phyloP scores from a whole-genome alignment of 2,888 invertebrate genomes.

The Acholoe squamosa region DNA sequence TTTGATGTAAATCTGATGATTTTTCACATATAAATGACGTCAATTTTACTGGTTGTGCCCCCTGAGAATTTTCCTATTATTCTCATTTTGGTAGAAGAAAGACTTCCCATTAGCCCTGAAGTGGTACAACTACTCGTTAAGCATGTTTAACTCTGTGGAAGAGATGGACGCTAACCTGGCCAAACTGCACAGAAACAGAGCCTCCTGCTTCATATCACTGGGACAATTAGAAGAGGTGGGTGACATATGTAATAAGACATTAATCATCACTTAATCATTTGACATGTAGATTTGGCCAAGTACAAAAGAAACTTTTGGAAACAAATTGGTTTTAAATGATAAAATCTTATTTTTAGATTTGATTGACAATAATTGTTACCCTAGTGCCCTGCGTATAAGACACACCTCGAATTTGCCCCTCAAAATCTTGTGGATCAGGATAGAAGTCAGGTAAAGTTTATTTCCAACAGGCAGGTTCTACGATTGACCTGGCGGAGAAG shows the following conservation, averaged over 20 bases:
- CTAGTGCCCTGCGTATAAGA: too few relatives aligned
- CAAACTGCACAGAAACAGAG: slow-evolving; percentile 80
- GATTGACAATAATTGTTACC: too few relatives aligned
- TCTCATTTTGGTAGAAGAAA: slow-evolving; percentile 71
- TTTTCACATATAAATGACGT: too few relatives aligned
- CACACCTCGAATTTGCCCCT: too few relatives aligned
- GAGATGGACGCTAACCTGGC: slow-evolving; percentile 75
- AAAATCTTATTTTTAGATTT: not conserved
- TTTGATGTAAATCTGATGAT: too few relatives aligned
- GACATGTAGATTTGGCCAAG: not conserved
- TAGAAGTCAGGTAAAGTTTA: too few relatives aligned
- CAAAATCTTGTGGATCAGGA: too few relatives aligned
- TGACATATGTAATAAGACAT: not conserved
- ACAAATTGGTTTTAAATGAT: not conserved
- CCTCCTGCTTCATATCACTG: slow-evolving; percentile 76
- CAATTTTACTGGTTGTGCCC: too few relatives aligned
- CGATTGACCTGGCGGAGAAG: slow-evolving; percentile 74
- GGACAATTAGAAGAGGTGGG: slow-evolving; percentile 74
- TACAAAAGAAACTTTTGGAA: not conserved
- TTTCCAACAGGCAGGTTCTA: slow-evolving; percentile 74
- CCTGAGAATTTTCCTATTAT: too few relatives aligned
- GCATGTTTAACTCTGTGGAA: slow-evolving; percentile 75
- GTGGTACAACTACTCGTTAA: slow-evolving; percentile 81
- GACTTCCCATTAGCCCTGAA: slow-evolving; percentile 74
- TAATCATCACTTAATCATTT: not conserved